Conservation (phyloP, 2,113 vertebrate genomes). For the Pedetes capensis region DNA sequence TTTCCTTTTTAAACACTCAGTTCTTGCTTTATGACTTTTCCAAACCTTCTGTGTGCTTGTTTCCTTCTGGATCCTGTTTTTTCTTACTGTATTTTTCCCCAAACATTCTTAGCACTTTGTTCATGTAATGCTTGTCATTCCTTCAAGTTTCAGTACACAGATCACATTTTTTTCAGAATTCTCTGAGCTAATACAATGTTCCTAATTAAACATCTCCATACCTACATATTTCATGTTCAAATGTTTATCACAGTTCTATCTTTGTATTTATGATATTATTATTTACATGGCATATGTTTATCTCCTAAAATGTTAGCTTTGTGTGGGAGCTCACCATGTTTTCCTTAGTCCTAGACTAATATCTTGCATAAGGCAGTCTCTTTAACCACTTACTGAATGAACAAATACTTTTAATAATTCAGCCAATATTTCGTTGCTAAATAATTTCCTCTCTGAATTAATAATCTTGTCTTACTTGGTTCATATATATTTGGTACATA, state of each 20-base stretch:
- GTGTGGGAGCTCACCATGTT: not conserved
- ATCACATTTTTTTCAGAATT: not conserved
- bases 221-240: not conserved
- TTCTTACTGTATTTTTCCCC: too few species aligned
- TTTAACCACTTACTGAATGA: not conserved
- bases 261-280: not conserved
- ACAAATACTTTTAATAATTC: not conserved
- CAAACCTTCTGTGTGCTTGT: not conserved
- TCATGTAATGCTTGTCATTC: not conserved
- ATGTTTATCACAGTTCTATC: not conserved
- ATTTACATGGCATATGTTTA: not conserved
- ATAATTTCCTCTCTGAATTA: not conserved
- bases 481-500: not conserved
- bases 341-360: not conserved
- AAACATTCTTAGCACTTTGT: not conserved
- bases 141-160: not conserved
- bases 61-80: not conserved
- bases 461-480: not conserved
- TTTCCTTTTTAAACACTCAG: not conserved
- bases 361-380: not conserved
- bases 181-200: not conserved
- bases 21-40: not conserved
- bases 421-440: not conserved
- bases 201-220: not conserved
- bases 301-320: not conserved